Conservation (phyloP, 2,888 invertebrate genomes). For the Rhyacophila evoluta region DNA sequence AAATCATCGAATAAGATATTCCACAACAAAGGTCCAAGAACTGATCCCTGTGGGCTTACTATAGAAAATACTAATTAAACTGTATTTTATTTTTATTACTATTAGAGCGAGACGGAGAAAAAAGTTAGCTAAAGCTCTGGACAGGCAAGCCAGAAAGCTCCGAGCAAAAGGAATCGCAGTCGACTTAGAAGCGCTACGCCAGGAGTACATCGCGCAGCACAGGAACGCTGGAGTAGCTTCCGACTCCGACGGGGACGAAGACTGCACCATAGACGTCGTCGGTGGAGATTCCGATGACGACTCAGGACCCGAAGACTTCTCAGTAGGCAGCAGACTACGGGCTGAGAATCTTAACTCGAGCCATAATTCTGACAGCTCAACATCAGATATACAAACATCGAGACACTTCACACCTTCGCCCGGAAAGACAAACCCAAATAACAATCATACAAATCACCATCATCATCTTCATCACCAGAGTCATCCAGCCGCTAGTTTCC, state of each 20-base stretch:
- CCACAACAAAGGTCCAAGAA: no score
- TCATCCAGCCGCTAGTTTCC: background rate
- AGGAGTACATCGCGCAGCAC: slow-evolving; percentile 87
- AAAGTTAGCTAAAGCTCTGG: slow-evolving; percentile 91
- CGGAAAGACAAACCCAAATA: slow-evolving; percentile 58
- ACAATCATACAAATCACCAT: background rate
- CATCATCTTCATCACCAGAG: slow-evolving; percentile 2
- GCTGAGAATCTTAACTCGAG: slow-evolving; percentile 73
- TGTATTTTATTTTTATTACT: background rate
- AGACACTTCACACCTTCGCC: slow-evolving; percentile 67
- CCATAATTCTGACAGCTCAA: slow-evolving; percentile 66
- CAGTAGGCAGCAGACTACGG: slow-evolving; percentile 70
- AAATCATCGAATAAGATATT: no score
- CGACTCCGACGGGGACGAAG: slow-evolving; percentile 73
- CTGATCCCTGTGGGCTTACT: no score
- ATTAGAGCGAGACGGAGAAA: slow-evolving; percentile 86
- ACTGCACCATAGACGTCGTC: slow-evolving; percentile 87
- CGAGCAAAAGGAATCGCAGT: slow-evolving; percentile 92
- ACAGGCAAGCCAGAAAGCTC: slow-evolving; percentile 91
- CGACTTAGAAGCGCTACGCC: slow-evolving; percentile 85
- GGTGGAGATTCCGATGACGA: slow-evolving; percentile 82
- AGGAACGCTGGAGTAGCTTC: slow-evolving; percentile 73
- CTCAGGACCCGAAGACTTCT: slow-evolving; percentile 74
- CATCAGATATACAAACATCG: slow-evolving; percentile 66
- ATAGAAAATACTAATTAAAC: no score